phyloP scores from a whole-genome alignment of 2,888 invertebrate species.

The Xestia ashworthii region DNA sequence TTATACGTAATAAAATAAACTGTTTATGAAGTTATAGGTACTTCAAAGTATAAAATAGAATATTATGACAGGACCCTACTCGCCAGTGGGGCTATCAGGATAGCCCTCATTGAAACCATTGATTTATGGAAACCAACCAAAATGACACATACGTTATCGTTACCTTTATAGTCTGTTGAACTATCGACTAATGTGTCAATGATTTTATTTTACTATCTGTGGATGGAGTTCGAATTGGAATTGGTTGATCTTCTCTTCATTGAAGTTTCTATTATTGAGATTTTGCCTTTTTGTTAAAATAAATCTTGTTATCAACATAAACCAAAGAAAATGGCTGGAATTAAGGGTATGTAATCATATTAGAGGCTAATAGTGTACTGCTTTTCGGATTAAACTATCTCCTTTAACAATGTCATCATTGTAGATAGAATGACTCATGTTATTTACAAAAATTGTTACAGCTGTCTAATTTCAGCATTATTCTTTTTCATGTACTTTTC shows the following conservation, averaged over 20 bases:
- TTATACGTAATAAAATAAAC: too few relatives aligned
- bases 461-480: conserved; percentile 61
- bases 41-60: too few relatives aligned
- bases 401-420: conserved; percentile 66
- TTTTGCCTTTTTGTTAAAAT: conserved; percentile 42
- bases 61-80: too few relatives aligned
- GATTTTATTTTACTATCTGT: conserved; percentile 27
- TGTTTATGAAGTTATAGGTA: too few relatives aligned
- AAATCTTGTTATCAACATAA: conserved; percentile 33
- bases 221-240: conserved; percentile 20
- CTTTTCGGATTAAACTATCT: not conserved
- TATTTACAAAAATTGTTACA: conserved; percentile 78
- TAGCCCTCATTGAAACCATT: too few relatives aligned
- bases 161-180: not conserved
- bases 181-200: conserved; percentile 31
- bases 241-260: conserved; percentile 27
- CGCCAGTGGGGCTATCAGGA: too few relatives aligned
- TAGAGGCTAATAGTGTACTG: not conserved
- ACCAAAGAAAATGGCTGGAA: conserved; percentile 86
- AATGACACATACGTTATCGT: not conserved
- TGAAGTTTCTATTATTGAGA: conserved; percentile 45
- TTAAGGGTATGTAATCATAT: conserved; percentile 81
- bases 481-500: conserved; percentile 79
- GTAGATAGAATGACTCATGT: conserved; percentile 79
- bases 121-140: not conserved